Evolutionary conservation across 1,140 invertebrate genomes (phyloP).

Genomic region (Dreissena polymorpha): DNA sequence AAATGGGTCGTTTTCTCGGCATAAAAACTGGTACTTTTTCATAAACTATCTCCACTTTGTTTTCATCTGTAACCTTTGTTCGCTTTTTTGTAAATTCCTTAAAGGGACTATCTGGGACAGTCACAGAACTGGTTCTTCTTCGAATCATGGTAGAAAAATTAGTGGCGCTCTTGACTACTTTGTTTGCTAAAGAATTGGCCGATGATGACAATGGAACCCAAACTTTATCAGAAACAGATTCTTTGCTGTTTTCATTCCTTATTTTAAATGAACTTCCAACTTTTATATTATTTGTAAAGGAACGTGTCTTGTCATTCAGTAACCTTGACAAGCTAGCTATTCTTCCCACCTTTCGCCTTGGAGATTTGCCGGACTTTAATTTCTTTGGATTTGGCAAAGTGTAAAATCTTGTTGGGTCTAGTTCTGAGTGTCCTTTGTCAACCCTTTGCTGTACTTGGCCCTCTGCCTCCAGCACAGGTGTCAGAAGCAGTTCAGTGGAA

Average conservation of each 20-base stretch:
- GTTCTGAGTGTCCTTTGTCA: background rate
- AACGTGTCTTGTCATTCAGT: slow-evolving; percentile 26
- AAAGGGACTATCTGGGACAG: slow-evolving; percentile 40
- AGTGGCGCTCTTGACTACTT: slow-evolving; percentile 44
- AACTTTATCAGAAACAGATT: slow-evolving; percentile 11
- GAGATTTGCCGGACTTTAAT: background rate
- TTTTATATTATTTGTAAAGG: slow-evolving; percentile 38
- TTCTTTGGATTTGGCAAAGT: slow-evolving; percentile 50
- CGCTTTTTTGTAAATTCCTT: slow-evolving; percentile 27
- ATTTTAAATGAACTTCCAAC: slow-evolving; percentile 46
- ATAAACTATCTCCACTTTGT: slow-evolving; percentile 34
- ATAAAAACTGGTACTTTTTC: slow-evolving; percentile 35
- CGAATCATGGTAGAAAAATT: slow-evolving; percentile 45
- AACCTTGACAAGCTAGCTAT: slow-evolving; percentile 43
- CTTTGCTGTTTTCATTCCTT: slow-evolving; percentile 10
- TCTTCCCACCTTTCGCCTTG: slow-evolving; percentile 22
- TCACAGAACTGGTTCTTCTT: slow-evolving; percentile 37
- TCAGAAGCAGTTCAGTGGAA: slow-evolving; percentile 41
- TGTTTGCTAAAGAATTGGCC: slow-evolving; percentile 34
- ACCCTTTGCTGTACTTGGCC: background rate
- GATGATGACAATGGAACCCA: slow-evolving; percentile 16
- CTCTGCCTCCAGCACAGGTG: slow-evolving; percentile 36
- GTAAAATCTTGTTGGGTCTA: slow-evolving; percentile 38
- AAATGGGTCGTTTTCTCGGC: slow-evolving; percentile 17
- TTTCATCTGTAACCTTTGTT: slow-evolving; percentile 18